phyloP scores from a whole-genome alignment of 2,113 vertebrate genomes.

The Nibea coibor region DNA sequence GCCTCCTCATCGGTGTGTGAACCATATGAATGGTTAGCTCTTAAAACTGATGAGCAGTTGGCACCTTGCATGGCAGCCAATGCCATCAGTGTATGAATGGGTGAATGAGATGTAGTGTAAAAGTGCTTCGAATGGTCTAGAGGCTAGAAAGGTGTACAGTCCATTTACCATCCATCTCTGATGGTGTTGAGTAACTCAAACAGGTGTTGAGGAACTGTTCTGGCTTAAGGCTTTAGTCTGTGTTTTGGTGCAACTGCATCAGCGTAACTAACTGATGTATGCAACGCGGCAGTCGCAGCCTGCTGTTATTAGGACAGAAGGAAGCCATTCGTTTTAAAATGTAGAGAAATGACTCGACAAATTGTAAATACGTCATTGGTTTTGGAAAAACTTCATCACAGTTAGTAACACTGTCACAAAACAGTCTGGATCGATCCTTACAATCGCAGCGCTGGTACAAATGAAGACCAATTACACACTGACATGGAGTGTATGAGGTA shows the following conservation, averaged over 20 bases:
- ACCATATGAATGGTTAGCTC: no score
- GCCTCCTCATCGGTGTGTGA: no score
- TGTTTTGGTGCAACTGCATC: background rate
- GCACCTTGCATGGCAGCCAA: no score
- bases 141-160: no score
- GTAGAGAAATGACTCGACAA: background rate
- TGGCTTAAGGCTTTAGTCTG: no score
- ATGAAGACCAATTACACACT: background rate
- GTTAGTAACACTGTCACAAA: background rate
- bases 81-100: no score
- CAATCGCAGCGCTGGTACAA: background rate
- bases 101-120: no score
- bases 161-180: no score
- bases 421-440: background rate
- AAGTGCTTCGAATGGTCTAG: no score
- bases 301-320: background rate
- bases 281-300: background rate
- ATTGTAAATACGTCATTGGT: background rate
- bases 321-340: background rate
- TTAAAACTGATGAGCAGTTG: no score
- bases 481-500: background rate
- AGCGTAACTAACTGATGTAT: background rate
- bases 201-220: background rate
- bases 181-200: no score
- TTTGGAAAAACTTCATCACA: conserved; percentile 1